Evolutionary conservation across 2,113 vertebrate genomes (phyloP).

Genomic region (Lophius piscatorius): DNA sequence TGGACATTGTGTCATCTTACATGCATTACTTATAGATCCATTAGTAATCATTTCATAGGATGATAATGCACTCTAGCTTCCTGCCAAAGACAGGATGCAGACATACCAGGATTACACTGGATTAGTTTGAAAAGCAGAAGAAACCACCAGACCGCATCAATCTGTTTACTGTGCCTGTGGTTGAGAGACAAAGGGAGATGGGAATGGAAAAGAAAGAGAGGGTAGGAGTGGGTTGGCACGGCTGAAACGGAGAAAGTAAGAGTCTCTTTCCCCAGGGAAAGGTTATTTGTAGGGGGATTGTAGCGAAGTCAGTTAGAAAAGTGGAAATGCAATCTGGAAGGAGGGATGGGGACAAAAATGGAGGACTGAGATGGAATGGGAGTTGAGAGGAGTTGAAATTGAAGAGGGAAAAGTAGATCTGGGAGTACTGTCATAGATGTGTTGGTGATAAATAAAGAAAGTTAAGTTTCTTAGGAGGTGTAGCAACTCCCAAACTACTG

Average conservation of each 20-base stretch:
- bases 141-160: constrained; percentile 45
- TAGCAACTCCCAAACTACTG: constrained; percentile 3
- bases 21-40: constrained; percentile 24
- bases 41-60: constrained; percentile 44
- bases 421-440: constrained; percentile 35
- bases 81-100: constrained; percentile 35
- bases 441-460: constrained; percentile 46
- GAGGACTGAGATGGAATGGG: constrained; percentile 24
- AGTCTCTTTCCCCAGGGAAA: constrained; percentile 55
- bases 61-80: constrained; percentile 23
- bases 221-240: constrained; percentile 28
- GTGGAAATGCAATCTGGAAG: constrained; percentile 56
- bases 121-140: constrained; percentile 52
- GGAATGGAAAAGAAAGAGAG: constrained; percentile 29
- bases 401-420: constrained; percentile 25
- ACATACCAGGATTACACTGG: constrained; percentile 60
- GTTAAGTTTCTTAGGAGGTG: constrained; percentile 26
- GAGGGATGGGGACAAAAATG: constrained; percentile 9
- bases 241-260: constrained; percentile 39
- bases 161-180: constrained; percentile 46
- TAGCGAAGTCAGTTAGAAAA: constrained; percentile 64
- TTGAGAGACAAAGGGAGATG: constrained; percentile 50
- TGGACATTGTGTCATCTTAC: not conserved
- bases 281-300: constrained; percentile 73
- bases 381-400: constrained; percentile 47